A percentile compares a stretch with the other conserved stretches of the same genome.
Evolutionary conservation across 2,113 vertebrate species (phyloP).

Genomic region (Alligator sinensis): DNA sequence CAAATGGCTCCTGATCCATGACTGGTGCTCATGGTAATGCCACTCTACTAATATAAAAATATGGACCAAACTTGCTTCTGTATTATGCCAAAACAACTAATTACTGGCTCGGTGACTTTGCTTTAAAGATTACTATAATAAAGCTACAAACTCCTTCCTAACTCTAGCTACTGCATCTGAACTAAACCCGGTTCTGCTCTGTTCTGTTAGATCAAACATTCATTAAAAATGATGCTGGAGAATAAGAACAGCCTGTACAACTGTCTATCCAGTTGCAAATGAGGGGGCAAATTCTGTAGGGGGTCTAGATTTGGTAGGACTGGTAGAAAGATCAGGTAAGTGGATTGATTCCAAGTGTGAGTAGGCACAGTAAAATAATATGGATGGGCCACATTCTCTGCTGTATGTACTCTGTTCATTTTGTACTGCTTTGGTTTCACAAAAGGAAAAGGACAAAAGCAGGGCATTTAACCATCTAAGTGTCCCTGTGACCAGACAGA

Average conservation of each 20-base stretch:
- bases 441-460: background rate
- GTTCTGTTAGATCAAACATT: background rate
- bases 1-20: background rate
- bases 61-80: background rate
- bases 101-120: background rate
- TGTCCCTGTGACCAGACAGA: background rate
- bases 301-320: background rate
- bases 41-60: background rate
- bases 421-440: background rate
- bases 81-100: background rate
- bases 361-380: background rate
- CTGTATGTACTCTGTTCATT: background rate
- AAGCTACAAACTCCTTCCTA: background rate
- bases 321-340: background rate
- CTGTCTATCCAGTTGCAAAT: background rate
- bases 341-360: background rate
- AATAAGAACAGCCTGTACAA: background rate
- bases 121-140: background rate
- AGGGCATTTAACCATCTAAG: background rate
- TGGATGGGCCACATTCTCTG: background rate
- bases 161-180: background rate
- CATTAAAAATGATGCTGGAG: background rate
- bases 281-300: background rate
- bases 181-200: background rate
- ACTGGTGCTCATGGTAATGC: background rate